Evolutionary conservation across 2,797 vertebrate genomes (phyloP).

Genomic region (Cirrhinus molitorella): DNA sequence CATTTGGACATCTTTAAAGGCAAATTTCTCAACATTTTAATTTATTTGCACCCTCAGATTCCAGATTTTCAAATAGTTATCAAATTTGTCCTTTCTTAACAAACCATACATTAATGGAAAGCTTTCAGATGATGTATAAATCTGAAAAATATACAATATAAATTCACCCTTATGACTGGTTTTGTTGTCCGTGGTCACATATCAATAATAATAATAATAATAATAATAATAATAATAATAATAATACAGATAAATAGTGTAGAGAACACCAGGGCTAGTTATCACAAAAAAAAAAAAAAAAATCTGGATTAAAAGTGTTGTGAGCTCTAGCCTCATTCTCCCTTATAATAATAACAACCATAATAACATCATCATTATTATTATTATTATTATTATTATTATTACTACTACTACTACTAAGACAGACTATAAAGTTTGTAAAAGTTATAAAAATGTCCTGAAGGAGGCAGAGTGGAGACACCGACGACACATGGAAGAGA

Average conservation of each 20-base stretch:
- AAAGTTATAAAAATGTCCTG: slow-evolving; percentile 10
- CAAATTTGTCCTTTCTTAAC: too few relatives aligned
- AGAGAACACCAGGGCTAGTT: not conserved
- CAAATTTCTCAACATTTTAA: too few relatives aligned
- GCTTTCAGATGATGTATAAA: too few relatives aligned
- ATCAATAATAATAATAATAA: too few relatives aligned
- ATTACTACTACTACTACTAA: not conserved
- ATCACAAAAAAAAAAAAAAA: too few relatives aligned
- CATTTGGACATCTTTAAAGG: too few relatives aligned
- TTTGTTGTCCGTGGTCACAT: too few relatives aligned
- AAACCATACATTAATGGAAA: too few relatives aligned
- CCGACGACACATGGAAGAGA: not conserved
- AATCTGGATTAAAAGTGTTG: not conserved
- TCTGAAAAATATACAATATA: too few relatives aligned
- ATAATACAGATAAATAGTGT: not conserved
- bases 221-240: not conserved
- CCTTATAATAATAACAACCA: not conserved
- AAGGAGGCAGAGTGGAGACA: slow-evolving; percentile 53
- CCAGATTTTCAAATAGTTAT: too few relatives aligned
- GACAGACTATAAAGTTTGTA: not conserved
- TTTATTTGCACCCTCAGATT: too few relatives aligned
- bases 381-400: not conserved
- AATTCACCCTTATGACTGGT: too few relatives aligned
- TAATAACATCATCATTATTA: not conserved
- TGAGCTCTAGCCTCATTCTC: not conserved